Evolutionary conservation across 2,797 vertebrate genomes (phyloP), one percentile per base, ranked within the genome.

Genomic region (Zalophus californianus): DNA sequence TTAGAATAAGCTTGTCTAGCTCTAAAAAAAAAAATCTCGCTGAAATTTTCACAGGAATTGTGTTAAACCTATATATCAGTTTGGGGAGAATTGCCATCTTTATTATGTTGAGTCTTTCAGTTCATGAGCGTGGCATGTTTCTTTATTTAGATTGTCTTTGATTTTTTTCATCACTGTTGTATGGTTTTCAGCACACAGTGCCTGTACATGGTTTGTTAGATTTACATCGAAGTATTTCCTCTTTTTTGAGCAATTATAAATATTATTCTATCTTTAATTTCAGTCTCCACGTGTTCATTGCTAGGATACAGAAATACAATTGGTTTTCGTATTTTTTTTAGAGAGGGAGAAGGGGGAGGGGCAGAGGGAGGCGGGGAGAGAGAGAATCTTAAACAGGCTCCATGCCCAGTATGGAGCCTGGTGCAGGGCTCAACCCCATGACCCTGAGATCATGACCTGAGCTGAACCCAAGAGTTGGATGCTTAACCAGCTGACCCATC

Each of bases 141-240:
- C 78, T 83, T 83, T 86, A 54, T 96, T 91, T 94, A 92, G 25
- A 77, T 29, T 23, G 73, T 85, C 50, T 80, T 94, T 78, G 15
- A 58, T 78, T 91, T 90, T 35, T 78, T 89, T 85, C 16, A 94
- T 88, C 48, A 64, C 9, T 58, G 62, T 95, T 94, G 94, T 94
- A 21, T 58, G 23, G 50, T 95, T 92, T 79, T 82, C 54, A 73
- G 13, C 41, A 83, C 58, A 78, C 0, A 89, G 8, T n/a, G n/a
- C 66, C 41, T 88, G 0, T 58, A 15, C 29, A 13, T 73, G 21
- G 75, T 91, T 91, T 89, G 48, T 95, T 78, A 84, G 62, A 79
- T 58, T 83, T 88, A 70, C 1, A 15, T 77, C 23, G 54, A 83
- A 60, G 41, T 91, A 25, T 44, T 82, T 84, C 44, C 64, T 23